These are phyloP conservation scores for Caenorhabditis parvicauda DNA, from an alignment of 2,888 invertebrate genomes.

Conservation along the genomic window DNA sequence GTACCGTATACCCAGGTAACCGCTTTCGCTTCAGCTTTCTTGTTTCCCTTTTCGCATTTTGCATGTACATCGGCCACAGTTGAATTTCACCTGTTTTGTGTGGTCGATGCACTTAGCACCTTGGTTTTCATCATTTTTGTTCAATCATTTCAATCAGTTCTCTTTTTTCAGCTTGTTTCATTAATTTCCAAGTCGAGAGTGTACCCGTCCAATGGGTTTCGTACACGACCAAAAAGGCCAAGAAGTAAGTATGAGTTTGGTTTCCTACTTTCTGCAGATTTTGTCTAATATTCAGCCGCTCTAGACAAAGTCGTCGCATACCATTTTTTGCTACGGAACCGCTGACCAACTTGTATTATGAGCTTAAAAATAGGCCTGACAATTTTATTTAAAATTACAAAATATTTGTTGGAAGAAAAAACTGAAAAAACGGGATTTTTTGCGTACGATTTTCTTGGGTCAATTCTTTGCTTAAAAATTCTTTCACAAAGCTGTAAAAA, in stretches of 20 bases:
- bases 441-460: too few species aligned
- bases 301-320: too few species aligned
- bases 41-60: too few species aligned
- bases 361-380: too few species aligned
- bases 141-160: conserved; percentile 2
- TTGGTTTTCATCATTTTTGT: conserved; percentile 2
- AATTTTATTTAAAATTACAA: too few species aligned
- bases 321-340: too few species aligned
- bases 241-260: conserved; percentile 29
- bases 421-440: too few species aligned
- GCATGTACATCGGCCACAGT: background rate
- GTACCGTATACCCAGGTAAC: conserved; percentile 35
- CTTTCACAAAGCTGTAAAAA: too few species aligned
- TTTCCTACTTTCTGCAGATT: background rate
- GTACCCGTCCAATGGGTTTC: conserved; percentile 27
- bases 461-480: too few species aligned
- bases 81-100: background rate
- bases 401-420: too few species aligned
- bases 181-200: conserved; percentile 57
- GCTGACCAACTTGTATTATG: too few species aligned
- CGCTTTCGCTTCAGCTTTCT: conserved; percentile 18
- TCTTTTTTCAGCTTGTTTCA: conserved; percentile 51
- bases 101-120: too few species aligned
- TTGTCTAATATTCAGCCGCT: background rate
- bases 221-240: conserved; percentile 33